These are phyloP conservation scores for Tapera naevia DNA, from an alignment of 2,797 vertebrate genomes.

Conservation along the genomic window DNA sequence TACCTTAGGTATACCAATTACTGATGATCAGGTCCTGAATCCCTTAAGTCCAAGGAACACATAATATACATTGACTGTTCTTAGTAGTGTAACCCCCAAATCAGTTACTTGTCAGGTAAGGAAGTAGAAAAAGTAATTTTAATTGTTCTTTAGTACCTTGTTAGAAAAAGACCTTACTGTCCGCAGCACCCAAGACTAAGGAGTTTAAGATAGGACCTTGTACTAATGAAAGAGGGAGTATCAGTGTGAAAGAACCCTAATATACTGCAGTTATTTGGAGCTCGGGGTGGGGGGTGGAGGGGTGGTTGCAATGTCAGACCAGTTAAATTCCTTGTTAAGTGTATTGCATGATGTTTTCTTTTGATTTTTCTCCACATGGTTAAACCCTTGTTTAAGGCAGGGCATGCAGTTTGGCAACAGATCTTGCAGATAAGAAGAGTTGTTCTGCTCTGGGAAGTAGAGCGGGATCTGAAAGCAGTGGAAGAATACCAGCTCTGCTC, in stretches of 20 bases:
- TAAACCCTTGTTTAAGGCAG: background rate
- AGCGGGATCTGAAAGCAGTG: background rate
- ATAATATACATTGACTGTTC: background rate
- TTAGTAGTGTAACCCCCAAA: background rate
- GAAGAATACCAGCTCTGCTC: slow-evolving; percentile 42
- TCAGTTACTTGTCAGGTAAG: background rate
- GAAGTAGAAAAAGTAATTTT: background rate
- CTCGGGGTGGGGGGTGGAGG: background rate
- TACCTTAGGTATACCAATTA: background rate
- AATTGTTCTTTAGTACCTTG: background rate
- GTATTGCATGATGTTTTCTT: background rate
- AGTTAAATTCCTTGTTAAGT: background rate
- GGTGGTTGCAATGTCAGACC: background rate
- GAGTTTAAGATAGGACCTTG: background rate
- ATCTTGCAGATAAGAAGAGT: background rate
- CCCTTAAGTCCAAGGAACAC: background rate
- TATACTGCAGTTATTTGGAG: background rate
- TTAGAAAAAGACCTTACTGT: background rate
- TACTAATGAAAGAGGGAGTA: background rate
- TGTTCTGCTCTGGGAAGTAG: background rate
- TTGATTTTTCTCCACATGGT: background rate
- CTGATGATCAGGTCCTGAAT: background rate
- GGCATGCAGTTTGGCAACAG: background rate
- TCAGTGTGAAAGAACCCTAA: background rate
- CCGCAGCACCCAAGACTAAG: background rate